phyloP scores from a whole-genome alignment of 2,797 vertebrate species.

The Capromys pilorides region DNA sequence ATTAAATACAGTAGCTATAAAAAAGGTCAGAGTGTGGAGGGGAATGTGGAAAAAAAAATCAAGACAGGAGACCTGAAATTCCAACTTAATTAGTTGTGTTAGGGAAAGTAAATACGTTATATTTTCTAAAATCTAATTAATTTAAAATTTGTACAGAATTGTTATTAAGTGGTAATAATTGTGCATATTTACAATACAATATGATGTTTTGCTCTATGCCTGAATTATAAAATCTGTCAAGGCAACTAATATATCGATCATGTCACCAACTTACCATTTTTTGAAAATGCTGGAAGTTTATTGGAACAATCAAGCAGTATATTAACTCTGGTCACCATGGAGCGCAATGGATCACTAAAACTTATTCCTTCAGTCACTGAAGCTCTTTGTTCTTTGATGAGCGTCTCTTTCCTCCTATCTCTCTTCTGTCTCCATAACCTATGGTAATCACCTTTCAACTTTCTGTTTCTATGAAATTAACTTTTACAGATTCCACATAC shows the following conservation, averaged over 20 bases:
- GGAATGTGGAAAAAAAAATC: not conserved
- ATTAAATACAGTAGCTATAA: not conserved
- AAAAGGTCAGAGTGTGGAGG: not conserved
- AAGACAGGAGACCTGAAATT: slow-evolving; percentile 58
- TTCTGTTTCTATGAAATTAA: not conserved
- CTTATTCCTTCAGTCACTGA: not conserved
- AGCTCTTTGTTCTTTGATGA: not conserved
- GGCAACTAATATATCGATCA: not conserved
- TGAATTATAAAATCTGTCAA: not conserved
- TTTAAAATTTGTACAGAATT: not conserved
- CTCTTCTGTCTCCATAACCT: not conserved
- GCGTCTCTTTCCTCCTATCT: not conserved
- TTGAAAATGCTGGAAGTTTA: not conserved
- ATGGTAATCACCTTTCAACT: not conserved
- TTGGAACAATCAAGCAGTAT: not conserved
- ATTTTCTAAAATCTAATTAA: not conserved
- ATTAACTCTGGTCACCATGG: not conserved
- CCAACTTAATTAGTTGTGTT: slow-evolving; percentile 58
- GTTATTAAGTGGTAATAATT: not conserved
- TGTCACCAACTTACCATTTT: not conserved
- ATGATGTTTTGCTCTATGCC: not conserved
- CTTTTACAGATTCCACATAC: not conserved
- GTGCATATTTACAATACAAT: too few relatives aligned
- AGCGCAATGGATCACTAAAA: not conserved
- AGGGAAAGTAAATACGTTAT: not conserved